These are phyloP conservation scores for Arion vulgaris DNA, from an alignment of 1,140 invertebrate species.

Conservation along the genomic window DNA sequence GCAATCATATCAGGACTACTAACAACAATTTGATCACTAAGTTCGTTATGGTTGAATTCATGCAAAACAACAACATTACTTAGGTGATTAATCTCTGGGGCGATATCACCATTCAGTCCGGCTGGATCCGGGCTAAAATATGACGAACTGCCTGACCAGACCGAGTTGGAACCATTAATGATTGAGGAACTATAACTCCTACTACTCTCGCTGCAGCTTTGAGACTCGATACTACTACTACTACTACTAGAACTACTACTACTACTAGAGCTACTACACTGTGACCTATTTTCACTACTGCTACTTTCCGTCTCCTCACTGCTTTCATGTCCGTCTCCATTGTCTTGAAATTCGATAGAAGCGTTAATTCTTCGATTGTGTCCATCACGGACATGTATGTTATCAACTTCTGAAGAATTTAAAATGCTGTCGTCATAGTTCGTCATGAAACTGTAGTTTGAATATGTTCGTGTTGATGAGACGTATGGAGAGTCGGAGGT, in stretches of 20 bases:
- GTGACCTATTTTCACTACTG: not conserved
- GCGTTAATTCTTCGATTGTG: not conserved
- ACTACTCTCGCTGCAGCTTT: not conserved
- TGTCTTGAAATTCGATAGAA: not conserved
- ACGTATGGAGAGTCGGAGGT: conserved; percentile 2
- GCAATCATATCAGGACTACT: not conserved
- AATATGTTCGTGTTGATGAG: not conserved
- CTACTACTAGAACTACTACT: not conserved
- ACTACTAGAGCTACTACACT: not conserved
- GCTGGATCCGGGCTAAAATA: not conserved
- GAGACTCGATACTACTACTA: not conserved
- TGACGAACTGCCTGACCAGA: not conserved
- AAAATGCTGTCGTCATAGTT: not conserved
- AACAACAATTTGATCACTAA: not conserved
- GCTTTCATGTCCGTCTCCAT: not conserved
- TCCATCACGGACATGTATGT: not conserved
- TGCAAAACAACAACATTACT: not conserved
- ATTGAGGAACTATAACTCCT: not conserved
- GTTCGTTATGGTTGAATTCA: not conserved
- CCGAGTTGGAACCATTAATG: not conserved
- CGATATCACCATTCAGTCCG: conserved; percentile 10
- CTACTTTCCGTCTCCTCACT: not conserved
- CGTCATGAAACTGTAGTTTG: not conserved
- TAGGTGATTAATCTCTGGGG: not conserved
- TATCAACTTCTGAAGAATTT: not conserved